Conservation (phyloP, 2,797 vertebrate species). For the Pipistrellus kuhlii region DNA sequence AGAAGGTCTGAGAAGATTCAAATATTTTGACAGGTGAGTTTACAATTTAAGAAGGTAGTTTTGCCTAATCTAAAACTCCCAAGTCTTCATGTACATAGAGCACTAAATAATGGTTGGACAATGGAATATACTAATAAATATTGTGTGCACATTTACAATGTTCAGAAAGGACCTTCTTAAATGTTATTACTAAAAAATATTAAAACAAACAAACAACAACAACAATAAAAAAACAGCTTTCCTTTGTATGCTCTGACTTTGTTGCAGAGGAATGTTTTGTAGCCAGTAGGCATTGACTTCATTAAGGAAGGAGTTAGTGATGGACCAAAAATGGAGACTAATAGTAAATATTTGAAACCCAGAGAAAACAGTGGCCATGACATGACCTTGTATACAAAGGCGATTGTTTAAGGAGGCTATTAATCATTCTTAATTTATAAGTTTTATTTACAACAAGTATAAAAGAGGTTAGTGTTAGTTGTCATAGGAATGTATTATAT, state of each 20-base stretch:
- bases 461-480: conserved; percentile 34
- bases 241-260: conserved; percentile 20
- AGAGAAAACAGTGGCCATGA: conserved; percentile 12
- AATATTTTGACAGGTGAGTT: conserved; percentile 1
- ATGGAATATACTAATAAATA: conserved; percentile 40
- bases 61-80: not conserved
- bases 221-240: not conserved
- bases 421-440: conserved; percentile 28
- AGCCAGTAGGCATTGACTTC: conserved; percentile 26
- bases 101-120: conserved; percentile 45
- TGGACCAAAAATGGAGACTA: conserved; percentile 1
- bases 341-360: conserved; percentile 53
- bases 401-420: not conserved
- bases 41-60: not conserved
- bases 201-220: too few relatives aligned
- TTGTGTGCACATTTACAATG: not conserved
- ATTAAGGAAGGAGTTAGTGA: conserved; percentile 2
- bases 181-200: conserved; percentile 42
- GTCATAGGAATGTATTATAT: conserved; percentile 6
- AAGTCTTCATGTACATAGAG: not conserved
- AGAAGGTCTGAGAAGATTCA: not conserved
- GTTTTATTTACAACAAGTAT: not conserved
- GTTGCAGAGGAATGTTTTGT: not conserved
- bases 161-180: not conserved
- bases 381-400: conserved; percentile 31